Evolutionary conservation across 2,113 vertebrate species (phyloP).

Genomic region (Chaenogobius annularis): DNA sequence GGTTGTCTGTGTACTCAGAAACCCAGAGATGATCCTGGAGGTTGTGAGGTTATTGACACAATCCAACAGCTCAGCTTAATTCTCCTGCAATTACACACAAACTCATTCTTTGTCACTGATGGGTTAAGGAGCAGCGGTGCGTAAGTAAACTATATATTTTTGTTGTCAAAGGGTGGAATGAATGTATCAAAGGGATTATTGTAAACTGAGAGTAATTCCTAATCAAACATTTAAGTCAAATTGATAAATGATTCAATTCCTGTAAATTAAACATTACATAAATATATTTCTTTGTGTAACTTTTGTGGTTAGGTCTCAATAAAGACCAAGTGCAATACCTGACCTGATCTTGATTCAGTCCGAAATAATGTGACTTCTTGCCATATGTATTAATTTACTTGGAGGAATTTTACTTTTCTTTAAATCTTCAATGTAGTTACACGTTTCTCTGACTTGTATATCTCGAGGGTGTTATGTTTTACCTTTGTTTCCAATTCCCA

Average conservation of each 20-base stretch:
- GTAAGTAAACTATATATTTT: background rate
- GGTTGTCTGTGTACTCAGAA: conserved; percentile 18
- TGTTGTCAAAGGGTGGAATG: background rate
- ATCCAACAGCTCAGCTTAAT: conserved; percentile 1
- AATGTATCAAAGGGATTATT: background rate
- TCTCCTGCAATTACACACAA: conserved; percentile 1
- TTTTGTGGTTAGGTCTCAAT: background rate
- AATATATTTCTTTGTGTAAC: background rate
- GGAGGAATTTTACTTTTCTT: background rate
- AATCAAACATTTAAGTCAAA: background rate
- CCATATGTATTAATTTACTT: background rate
- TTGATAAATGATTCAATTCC: background rate
- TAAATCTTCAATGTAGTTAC: background rate
- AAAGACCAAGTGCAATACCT: background rate
- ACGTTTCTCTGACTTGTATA: background rate
- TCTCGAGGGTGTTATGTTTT: conserved; percentile 13
- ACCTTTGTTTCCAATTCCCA: background rate
- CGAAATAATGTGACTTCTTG: background rate
- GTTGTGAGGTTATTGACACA: conserved; percentile 29
- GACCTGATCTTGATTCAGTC: background rate
- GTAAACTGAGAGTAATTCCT: background rate
- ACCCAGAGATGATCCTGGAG: conserved; percentile 31
- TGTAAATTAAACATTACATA: background rate
- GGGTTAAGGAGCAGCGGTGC: background rate
- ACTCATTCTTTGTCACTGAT: background rate